Conservation (phyloP, 2,888 invertebrate genomes). For the Apotomis turbidana region DNA sequence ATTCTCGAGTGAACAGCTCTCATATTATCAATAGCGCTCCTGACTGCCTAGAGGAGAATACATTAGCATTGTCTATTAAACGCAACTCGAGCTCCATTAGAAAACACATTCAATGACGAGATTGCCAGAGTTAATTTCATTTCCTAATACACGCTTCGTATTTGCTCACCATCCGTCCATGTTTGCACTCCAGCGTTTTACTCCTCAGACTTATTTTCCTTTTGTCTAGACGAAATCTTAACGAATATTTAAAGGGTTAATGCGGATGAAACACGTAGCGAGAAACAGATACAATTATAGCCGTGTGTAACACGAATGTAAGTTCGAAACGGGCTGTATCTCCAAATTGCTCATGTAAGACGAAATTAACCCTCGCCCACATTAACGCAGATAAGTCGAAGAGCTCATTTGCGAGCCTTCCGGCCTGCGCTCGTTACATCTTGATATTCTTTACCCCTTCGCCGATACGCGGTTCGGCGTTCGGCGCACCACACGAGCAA, state of each 20-base stretch:
- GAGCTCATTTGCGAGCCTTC: constrained; percentile 84
- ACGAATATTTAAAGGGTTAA: constrained; percentile 76
- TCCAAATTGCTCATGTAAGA: constrained; percentile 82
- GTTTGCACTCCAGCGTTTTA: constrained; percentile 73
- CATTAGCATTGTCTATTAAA: constrained; percentile 45
- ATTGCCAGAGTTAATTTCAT: constrained; percentile 76
- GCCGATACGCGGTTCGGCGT: constrained; percentile 65
- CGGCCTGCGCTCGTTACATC: constrained; percentile 82
- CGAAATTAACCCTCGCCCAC: constrained; percentile 83
- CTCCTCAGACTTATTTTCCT: constrained; percentile 80
- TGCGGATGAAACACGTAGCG: constrained; percentile 43
- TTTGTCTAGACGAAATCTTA: constrained; percentile 84
- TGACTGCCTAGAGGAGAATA: constrained; percentile 38
- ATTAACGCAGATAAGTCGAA: constrained; percentile 82
- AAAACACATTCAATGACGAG: constrained; percentile 47
- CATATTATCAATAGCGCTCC: constrained; percentile 38
- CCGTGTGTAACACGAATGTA: constrained; percentile 63
- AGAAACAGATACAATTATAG: constrained; percentile 52
- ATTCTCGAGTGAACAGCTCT: constrained; percentile 44
- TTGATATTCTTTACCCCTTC: constrained; percentile 84
- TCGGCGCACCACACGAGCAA: constrained; percentile 77
- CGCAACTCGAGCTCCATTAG: constrained; percentile 45
- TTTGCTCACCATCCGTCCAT: constrained; percentile 75
- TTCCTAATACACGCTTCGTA: constrained; percentile 75
- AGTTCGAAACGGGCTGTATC: constrained; percentile 71